Conservation (phyloP, 2,797 vertebrate genomes). For the Parauchenoglanis ngamensis region DNA sequence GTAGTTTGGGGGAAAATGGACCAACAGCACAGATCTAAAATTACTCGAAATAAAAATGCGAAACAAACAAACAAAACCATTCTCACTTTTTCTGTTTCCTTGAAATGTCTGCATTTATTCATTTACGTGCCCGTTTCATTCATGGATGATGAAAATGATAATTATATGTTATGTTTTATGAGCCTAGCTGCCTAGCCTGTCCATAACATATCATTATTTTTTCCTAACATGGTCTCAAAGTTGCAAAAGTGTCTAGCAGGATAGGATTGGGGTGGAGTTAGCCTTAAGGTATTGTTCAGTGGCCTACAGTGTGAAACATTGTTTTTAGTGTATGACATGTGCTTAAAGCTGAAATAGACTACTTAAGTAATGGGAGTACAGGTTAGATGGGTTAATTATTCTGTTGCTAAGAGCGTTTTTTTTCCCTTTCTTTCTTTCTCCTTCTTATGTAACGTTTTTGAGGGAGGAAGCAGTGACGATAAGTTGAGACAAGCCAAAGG, state of each 20-base stretch:
- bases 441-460: neutral
- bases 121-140: neutral
- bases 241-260: too few relatives aligned
- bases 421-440: neutral
- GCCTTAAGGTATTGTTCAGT: neutral
- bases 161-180: neutral
- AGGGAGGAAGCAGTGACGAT: neutral
- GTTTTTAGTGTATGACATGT: neutral
- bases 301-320: neutral
- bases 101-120: too few relatives aligned
- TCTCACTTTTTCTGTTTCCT: too few relatives aligned
- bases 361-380: neutral
- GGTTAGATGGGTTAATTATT: neutral
- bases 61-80: neutral
- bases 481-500: neutral
- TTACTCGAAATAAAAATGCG: neutral
- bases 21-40: neutral
- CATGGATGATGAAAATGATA: neutral
- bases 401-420: neutral
- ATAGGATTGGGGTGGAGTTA: neutral
- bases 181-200: neutral
- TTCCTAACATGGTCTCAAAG: neutral
- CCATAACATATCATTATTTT: neutral
- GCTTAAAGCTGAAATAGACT: neutral
- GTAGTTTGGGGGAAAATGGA: neutral